Evolutionary conservation across 2,888 invertebrate species (phyloP), one percentile per base, ranked within the genome.

Genomic region (Marronus borbonicus): DNA sequence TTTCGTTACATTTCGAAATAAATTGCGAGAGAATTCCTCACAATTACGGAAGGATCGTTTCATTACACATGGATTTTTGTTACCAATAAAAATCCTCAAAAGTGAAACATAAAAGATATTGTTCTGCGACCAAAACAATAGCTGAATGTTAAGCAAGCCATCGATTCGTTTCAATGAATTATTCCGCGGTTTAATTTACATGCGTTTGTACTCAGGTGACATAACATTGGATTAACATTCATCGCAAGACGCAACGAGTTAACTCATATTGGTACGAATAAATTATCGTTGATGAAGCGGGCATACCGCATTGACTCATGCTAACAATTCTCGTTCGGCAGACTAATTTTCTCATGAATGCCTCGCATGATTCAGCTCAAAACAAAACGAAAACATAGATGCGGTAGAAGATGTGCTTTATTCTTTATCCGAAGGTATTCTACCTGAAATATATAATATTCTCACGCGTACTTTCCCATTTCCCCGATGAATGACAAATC

Each of bases 181-280:
- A 72, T 58, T 72, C 58, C 39, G 58, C 20, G 20, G 17, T 58
- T 39, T 58, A 72, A 58, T 72, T 58, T 58, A 58, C 24, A 44
- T 12, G 17, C 44, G 49, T 39, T n/a, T 58, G 17, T 36, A 72
- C 55, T 24, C 14, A 28, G 28, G 24, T 72, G 72, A 72, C 58
- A 72, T 72, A 72, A 72, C 36, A 17, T 39, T 10, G 36, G 39
- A 58, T 72, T 72, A 72, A 60, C 39, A 72, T 72, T 58, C 72
- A n/a, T 17, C 58, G 72, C 72, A 72, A 58, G 60, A 72, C 20
- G 58, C 58, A 58, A 24, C 58, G 58, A 58, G 36, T 72, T 72
- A 72, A 58, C 72, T 52, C 72, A 39, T 31, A 72, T 72, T 72
- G 72, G 39, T 44, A 39, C 58, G 72, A 72, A 36, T 72, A 72